Base-by-base conservation (phyloP, 2,888 invertebrate genomes). In the Andrena trimmerana region DNA sequence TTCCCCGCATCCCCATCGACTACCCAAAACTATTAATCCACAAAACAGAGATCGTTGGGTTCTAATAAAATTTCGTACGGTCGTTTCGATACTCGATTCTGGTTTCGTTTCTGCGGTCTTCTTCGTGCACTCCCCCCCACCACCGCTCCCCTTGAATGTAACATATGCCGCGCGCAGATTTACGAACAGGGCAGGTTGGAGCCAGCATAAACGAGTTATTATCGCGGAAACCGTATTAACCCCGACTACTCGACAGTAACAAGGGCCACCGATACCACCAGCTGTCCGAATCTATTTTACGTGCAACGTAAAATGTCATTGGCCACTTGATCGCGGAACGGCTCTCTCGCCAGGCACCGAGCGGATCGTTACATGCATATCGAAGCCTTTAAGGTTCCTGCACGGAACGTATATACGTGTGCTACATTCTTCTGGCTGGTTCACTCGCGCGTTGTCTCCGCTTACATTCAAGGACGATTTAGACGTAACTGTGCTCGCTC, bases 381-480 rank as follows among this genome's bases (percentile, higher is more conserved):
- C 68, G 48, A 67, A 80, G 29, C 36, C 50, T 70, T 73, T 74
- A 73, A 76, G 71, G 33, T 81, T 57, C 54, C 74, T 59, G 60
- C 60, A 69, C 57, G 65, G 8, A 29, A 59, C 48, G 33, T 67
- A 36, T 13, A 33, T 69, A 29, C 42, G 52, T 36, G 69, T 42
- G 50, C 62, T 66, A 31, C 78, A 83, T 86, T 83, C 85, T 83
- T 81, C 59, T 59, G 54, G 33, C 33, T 65, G 57, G 54, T 63
- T 67, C 52, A 72, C 27, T 60, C 50, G 54, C 59, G 54, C 52
- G n/a, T 78, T 81, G 83, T 76, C 82, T 82, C 70, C 79, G 76
- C 63, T 87, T 85, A 76, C 65, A 59, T 81, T 78, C 83, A 87
- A 85, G 87, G 87, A 87, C 85, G 74, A 75, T 67, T 31, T 65